A percentile compares a stretch with the other conserved stretches of the same genome.
Evolutionary conservation across 2,888 invertebrate genomes (phyloP).

Genomic region (Erannis defoliaria): DNA sequence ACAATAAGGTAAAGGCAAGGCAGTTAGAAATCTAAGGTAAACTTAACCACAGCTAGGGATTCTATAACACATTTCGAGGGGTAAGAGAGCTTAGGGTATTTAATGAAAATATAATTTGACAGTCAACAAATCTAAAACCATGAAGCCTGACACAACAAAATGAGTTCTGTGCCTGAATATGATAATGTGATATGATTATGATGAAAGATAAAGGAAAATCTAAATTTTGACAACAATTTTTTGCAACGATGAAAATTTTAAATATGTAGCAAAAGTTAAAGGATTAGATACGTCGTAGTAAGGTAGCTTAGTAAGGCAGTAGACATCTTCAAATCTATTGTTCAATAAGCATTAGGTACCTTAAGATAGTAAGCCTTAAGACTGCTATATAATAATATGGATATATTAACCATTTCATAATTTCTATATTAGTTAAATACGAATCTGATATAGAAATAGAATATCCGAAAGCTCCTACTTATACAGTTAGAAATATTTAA

Average conservation of each 20-base stretch:
- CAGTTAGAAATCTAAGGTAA: conserved; percentile 11
- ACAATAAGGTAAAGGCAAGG: conserved; percentile 39
- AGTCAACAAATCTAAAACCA: too few species aligned
- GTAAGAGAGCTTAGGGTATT: conserved; percentile 10
- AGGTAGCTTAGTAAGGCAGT: conserved; percentile 11
- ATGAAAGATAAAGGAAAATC: background rate
- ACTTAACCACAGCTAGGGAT: background rate
- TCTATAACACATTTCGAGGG: conserved; percentile 5
- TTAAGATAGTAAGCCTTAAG: background rate
- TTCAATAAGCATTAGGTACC: conserved; percentile 6
- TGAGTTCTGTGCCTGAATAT: background rate
- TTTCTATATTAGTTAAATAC: conserved; percentile 1
- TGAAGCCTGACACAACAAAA: too few species aligned
- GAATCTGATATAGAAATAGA: conserved; percentile 5
- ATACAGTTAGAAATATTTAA: conserved; percentile 9
- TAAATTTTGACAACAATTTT: background rate
- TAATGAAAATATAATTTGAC: background rate
- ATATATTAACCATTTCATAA: conserved; percentile 3
- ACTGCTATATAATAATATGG: background rate
- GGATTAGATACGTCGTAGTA: background rate
- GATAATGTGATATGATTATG: background rate
- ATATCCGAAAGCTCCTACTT: conserved; percentile 17
- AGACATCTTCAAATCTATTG: conserved; percentile 2
- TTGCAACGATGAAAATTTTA: background rate
- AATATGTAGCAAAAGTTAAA: background rate